Percentiles rank a stretch among this genome's conserved stretches.
Conservation (phyloP, 1,140 invertebrate species). For the Teleogryllus occipitalis region DNA sequence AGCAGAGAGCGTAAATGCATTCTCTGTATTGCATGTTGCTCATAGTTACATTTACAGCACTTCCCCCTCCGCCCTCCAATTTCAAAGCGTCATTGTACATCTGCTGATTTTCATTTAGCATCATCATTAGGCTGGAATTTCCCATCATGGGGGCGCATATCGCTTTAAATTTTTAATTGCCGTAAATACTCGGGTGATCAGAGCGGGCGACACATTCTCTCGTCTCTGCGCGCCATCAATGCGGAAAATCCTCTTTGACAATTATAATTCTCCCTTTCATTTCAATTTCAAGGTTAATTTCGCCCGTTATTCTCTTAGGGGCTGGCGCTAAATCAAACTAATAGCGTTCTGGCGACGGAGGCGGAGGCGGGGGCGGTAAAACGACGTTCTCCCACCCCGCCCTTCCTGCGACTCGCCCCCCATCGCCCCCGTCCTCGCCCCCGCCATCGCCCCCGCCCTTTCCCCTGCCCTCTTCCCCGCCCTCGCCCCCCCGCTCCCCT, state of each 20-base stretch:
- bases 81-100: too few relatives aligned
- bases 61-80: too few relatives aligned
- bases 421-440: too few relatives aligned
- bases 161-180: background rate
- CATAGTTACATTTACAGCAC: too few relatives aligned
- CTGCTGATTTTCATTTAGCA: too few relatives aligned
- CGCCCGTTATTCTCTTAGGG: background rate
- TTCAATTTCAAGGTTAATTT: slow-evolving; percentile 6
- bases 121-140: too few relatives aligned
- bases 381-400: background rate
- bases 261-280: slow-evolving; percentile 1
- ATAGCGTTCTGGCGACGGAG: background rate
- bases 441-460: too few relatives aligned
- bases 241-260: background rate
- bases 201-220: background rate
- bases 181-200: background rate
- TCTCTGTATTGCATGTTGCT: too few relatives aligned
- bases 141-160: background rate
- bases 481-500: too few relatives aligned
- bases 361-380: background rate
- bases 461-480: too few relatives aligned
- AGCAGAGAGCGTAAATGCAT: too few relatives aligned
- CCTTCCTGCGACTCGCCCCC: too few relatives aligned
- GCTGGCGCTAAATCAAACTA: background rate
- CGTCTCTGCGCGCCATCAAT: background rate